Conservation (phyloP, 2,888 invertebrate species). For the Diarsia mendica region DNA sequence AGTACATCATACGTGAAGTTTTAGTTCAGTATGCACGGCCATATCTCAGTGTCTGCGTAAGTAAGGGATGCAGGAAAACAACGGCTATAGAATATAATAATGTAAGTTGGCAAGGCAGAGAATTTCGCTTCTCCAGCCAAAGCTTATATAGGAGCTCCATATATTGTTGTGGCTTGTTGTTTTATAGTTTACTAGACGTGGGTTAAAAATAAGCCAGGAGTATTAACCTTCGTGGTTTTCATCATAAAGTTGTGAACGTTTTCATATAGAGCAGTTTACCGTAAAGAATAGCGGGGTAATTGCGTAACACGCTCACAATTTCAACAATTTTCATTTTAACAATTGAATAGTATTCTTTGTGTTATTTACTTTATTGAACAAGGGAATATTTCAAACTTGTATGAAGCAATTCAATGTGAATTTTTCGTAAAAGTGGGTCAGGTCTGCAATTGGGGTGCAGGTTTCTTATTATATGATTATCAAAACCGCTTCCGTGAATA, state of each 20-base stretch:
- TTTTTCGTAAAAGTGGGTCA: background rate
- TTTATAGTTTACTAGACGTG: constrained; percentile 58
- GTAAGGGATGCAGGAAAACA: constrained; percentile 67
- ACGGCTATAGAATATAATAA: constrained; percentile 67
- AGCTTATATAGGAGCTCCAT: constrained; percentile 54
- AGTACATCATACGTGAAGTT: constrained; percentile 62
- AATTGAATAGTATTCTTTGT: background rate
- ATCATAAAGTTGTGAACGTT: constrained; percentile 27
- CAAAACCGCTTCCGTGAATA: no score
- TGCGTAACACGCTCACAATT: background rate
- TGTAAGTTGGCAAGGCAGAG: constrained; percentile 62
- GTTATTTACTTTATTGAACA: background rate
- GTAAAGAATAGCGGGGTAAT: background rate
- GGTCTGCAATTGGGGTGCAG: background rate
- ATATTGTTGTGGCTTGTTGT: constrained; percentile 52
- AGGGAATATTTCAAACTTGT: background rate
- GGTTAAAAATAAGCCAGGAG: constrained; percentile 68
- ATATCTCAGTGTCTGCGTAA: constrained; percentile 67
- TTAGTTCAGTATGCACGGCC: constrained; percentile 62
- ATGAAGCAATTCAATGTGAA: background rate
- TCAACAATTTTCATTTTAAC: background rate
- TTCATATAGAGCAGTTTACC: background rate
- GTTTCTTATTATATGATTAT: background rate
- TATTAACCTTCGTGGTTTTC: constrained; percentile 28
- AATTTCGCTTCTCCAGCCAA: constrained; percentile 56